phyloP scores from a whole-genome alignment of 2,888 invertebrate species.

The Ophioninae sp. region DNA sequence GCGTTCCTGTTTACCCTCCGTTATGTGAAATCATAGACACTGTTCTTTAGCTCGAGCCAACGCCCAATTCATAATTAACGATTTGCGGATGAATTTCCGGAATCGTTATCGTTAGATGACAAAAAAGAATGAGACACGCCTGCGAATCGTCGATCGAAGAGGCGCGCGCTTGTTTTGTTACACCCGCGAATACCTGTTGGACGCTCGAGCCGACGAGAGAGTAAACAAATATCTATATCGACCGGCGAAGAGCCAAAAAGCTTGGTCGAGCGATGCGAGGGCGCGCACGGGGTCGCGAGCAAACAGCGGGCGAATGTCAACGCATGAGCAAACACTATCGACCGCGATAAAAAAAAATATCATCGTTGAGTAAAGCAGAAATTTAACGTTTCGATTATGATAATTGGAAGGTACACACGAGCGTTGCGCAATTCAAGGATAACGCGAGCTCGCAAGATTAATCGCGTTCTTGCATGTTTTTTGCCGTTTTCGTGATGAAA shows the following conservation, averaged over 20 bases:
- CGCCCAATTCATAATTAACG: conserved; percentile 55
- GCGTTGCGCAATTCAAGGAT: neutral
- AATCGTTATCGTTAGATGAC: conserved; percentile 18
- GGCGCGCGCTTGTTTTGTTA: neutral
- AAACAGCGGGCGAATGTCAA: neutral
- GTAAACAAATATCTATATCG: neutral
- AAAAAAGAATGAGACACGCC: conserved; percentile 5
- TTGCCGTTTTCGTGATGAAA: neutral
- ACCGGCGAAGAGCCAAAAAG: neutral
- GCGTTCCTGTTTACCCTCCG: conserved; percentile 42
- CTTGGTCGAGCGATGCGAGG: neutral
- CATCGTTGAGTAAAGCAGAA: neutral
- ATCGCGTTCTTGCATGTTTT: neutral
- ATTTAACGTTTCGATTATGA: conserved; percentile 1
- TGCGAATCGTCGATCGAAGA: neutral
- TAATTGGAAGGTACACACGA: neutral
- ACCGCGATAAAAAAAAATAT: neutral
- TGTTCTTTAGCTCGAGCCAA: conserved; percentile 8
- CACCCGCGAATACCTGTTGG: neutral
- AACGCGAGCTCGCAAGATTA: neutral
- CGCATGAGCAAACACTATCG: conserved; percentile 2
- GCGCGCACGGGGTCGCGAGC: neutral
- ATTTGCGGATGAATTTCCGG: conserved; percentile 39
- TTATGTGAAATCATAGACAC: conserved; percentile 14
- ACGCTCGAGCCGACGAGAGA: neutral